Evolutionary conservation across 2,113 vertebrate genomes (phyloP), one percentile per base, ranked within the genome.

Genomic region (Patagioenas fasciata): DNA sequence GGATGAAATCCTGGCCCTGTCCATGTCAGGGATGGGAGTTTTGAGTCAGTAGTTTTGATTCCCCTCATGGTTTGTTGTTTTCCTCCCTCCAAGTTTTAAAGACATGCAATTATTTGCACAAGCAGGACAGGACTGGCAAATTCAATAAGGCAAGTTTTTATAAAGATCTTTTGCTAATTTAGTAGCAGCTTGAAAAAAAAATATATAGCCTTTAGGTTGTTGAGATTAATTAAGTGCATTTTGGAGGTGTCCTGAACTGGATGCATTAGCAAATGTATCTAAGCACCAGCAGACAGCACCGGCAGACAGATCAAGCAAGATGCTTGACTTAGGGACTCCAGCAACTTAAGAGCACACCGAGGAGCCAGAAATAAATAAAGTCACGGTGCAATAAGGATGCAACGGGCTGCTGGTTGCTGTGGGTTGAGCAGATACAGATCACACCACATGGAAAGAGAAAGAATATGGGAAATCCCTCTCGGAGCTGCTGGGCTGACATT

Each of bases 101-200:
- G 92, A 70, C 20, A 29, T 38, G 42, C 54, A 80, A 70, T 90
- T 93, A 91, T 91, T 85, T 83, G 57, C 51, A 66, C 44, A 54
- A 89, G 54, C 42, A 58, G 65, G 56, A 65, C 70, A 85, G 15
- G 48, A 64, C 61, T 90, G 77, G 61, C 84, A 85, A 89, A 84
- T 85, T 89, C 91, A 91, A 77, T 80, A 89, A 91, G 29, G 80
- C 32, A 87, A 94, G 80, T 18, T 60, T 95, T 86, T 91, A 94
- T 79, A 93, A 95, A 94, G 66, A 70, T 53, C 44, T 67, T 89
- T 71, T 73, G 81, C 77, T 96, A 89, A 73, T 91, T 80, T 91
- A 77, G 51, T 91, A 70, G 34, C 28, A 62, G 71, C n/a, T 47
- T 54, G 20, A 42, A 4, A 42, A 93, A 85, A 89, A 92, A 96